Evolutionary conservation across 2,797 vertebrate genomes (phyloP).

Genomic region (Melanogrammus aeglefinus): DNA sequence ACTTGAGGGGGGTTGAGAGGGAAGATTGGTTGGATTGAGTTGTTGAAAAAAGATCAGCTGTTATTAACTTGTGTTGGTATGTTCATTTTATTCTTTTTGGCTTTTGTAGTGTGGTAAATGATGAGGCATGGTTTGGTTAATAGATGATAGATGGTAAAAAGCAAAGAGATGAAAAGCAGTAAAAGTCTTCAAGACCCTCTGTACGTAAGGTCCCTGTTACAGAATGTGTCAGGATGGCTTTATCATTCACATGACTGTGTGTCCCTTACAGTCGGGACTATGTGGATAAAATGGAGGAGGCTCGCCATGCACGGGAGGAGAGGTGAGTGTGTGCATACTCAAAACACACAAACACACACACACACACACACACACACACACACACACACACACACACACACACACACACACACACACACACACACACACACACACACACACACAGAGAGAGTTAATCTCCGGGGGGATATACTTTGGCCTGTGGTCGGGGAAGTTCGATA

Average conservation of each 20-base stretch:
- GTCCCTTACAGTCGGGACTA: slow-evolving; percentile 81
- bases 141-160: too few relatives aligned
- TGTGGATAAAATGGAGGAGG: slow-evolving; percentile 93
- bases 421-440: slow-evolving; percentile 43
- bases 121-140: too few relatives aligned
- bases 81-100: not conserved
- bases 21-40: too few relatives aligned
- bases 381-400: slow-evolving; percentile 44
- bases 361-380: slow-evolving; percentile 39
- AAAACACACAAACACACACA: slow-evolving; percentile 49
- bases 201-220: not conserved
- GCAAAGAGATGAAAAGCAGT: too few relatives aligned
- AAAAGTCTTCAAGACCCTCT: not conserved
- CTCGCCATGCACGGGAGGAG: slow-evolving; percentile 87
- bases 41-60: too few relatives aligned
- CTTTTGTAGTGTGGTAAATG: too few relatives aligned
- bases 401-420: slow-evolving; percentile 39
- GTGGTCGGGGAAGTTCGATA: slow-evolving; percentile 47
- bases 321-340: slow-evolving; percentile 75
- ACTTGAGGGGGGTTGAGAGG: too few relatives aligned
- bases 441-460: slow-evolving; percentile 27
- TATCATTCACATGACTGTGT: slow-evolving; percentile 25
- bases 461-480: slow-evolving; percentile 36
- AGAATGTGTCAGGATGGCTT: not conserved
- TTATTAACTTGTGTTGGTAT: not conserved